Conservation (phyloP, 2,113 vertebrate genomes). For the Hystrix cristata region DNA sequence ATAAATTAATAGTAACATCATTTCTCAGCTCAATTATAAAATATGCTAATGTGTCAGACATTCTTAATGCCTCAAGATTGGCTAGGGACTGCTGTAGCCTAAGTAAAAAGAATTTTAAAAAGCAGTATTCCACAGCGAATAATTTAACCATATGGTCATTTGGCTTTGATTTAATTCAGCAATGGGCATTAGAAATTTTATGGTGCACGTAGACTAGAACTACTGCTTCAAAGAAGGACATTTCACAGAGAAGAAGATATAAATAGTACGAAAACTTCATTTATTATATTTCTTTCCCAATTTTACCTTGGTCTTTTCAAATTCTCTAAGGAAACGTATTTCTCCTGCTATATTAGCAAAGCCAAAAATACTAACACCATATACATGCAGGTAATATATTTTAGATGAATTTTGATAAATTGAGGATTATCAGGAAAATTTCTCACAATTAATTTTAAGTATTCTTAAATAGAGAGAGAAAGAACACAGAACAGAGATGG, state of each 20-base stretch:
- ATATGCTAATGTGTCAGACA: slow-evolving; percentile 74
- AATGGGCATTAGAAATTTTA: slow-evolving; percentile 61
- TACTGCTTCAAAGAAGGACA: slow-evolving; percentile 58
- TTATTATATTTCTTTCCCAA: slow-evolving; percentile 64
- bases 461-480: neutral
- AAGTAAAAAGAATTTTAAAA: slow-evolving; percentile 78
- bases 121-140: slow-evolving; percentile 75
- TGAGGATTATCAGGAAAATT: slow-evolving; percentile 47
- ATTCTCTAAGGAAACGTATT: slow-evolving; percentile 67
- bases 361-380: neutral
- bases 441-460: slow-evolving; percentile 33
- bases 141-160: slow-evolving; percentile 81
- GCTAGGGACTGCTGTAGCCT: slow-evolving; percentile 23
- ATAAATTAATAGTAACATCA: slow-evolving; percentile 80
- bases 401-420: slow-evolving; percentile 69
- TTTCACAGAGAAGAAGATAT: slow-evolving; percentile 57
- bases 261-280: slow-evolving; percentile 70
- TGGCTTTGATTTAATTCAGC: slow-evolving; percentile 73
- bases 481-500: neutral
- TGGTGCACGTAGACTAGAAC: slow-evolving; percentile 67
- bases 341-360: slow-evolving; percentile 28
- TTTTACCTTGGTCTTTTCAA: slow-evolving; percentile 57
- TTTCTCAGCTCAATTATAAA: slow-evolving; percentile 80
- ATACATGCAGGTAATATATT: neutral
- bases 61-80: slow-evolving; percentile 74